These are phyloP conservation scores for Coptotermes formosanus DNA, from an alignment of 1,140 invertebrate species.

Conservation along the genomic window DNA sequence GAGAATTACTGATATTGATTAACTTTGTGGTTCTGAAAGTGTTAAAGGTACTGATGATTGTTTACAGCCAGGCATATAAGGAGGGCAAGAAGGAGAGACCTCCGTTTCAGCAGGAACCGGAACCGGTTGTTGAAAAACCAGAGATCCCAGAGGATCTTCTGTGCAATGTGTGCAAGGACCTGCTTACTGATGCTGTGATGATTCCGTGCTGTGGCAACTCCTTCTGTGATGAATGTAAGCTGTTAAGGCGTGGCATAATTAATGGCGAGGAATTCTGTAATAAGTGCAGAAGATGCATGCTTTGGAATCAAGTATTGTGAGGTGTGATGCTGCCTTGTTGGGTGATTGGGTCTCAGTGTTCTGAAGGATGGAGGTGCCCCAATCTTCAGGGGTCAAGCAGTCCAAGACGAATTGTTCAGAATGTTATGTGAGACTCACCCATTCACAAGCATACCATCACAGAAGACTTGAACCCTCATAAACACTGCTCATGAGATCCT, in stretches of 20 bases:
- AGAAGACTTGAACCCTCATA: too few species aligned
- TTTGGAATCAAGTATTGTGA: too few species aligned
- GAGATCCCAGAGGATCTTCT: constrained; percentile 87
- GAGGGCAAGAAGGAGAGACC: constrained; percentile 69
- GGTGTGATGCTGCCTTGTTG: too few species aligned
- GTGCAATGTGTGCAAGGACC: constrained; percentile 88
- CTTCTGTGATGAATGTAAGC: constrained; percentile 97
- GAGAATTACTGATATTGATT: background rate
- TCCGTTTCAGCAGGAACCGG: constrained; percentile 57
- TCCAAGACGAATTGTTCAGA: too few species aligned
- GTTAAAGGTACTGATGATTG: constrained; percentile 35
- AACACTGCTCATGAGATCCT: too few species aligned
- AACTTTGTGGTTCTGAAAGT: background rate
- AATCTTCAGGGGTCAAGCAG: too few species aligned
- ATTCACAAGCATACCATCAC: too few species aligned
- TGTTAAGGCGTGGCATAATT: background rate
- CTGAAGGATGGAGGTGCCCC: too few species aligned
- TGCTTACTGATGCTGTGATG: constrained; percentile 94
- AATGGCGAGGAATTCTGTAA: too few species aligned
- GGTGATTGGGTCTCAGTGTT: too few species aligned
- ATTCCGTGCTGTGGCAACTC: constrained; percentile 97
- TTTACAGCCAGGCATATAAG: constrained; percentile 71
- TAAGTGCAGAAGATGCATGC: too few species aligned
- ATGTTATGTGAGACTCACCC: too few species aligned
- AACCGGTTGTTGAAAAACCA: constrained; percentile 58